phyloP scores from a whole-genome alignment of 2,113 vertebrate species.

The Pyrgilauda ruficollis region DNA sequence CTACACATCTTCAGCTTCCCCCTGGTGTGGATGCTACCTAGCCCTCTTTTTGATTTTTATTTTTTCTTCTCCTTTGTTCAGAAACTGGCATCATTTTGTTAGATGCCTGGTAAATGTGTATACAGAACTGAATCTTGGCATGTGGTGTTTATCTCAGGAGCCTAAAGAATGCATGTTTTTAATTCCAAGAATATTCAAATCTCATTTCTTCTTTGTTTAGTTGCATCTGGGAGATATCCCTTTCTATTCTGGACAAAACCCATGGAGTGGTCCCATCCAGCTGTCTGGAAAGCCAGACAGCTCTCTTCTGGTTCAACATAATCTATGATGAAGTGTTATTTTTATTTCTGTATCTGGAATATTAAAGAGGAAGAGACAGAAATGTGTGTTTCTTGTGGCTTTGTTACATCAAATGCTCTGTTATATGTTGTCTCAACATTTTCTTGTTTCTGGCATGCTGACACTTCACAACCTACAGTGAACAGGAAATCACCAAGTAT shows the following conservation, averaged over 20 bases:
- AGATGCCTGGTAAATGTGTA: neutral
- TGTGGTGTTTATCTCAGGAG: neutral
- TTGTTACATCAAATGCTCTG: neutral
- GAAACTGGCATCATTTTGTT: neutral
- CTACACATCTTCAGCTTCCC: neutral
- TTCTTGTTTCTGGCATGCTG: neutral
- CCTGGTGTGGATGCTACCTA: neutral
- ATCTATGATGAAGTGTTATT: neutral
- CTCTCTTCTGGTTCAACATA: neutral
- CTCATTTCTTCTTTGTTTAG: neutral
- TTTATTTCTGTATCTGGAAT: neutral
- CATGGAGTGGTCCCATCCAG: neutral
- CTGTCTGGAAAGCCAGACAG: neutral
- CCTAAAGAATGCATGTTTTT: neutral
- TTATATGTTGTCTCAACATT: neutral
- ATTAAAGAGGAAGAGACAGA: neutral
- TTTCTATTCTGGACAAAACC: neutral
- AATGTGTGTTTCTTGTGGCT: neutral
- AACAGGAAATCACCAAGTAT: slow-evolving; percentile 34
- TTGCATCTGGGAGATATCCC: neutral
- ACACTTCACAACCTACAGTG: neutral
- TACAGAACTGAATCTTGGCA: neutral
- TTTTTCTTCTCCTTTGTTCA: neutral
- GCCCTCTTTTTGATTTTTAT: neutral
- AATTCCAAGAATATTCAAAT: neutral